Evolutionary conservation across 2,888 invertebrate genomes (phyloP).

Genomic region (Tubulanus polymorphus): DNA sequence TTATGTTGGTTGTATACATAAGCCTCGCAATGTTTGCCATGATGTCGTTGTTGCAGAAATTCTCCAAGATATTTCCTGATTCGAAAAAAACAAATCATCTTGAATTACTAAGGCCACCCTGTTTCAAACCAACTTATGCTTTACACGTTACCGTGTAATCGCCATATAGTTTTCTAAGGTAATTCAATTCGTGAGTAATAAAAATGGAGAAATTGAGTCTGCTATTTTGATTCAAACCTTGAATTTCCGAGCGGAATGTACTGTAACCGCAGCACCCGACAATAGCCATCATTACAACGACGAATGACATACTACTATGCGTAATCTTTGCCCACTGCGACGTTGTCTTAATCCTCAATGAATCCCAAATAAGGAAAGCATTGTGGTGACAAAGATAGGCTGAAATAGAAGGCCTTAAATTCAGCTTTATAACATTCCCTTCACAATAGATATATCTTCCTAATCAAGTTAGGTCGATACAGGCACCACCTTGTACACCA

Average conservation of each 20-base stretch:
- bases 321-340: background rate
- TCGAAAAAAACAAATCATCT: background rate
- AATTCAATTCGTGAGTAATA: too few relatives aligned
- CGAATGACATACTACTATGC: background rate
- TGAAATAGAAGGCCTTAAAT: background rate
- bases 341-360: background rate
- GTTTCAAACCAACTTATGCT: too few relatives aligned
- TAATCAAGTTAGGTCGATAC: too few relatives aligned
- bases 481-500: too few relatives aligned
- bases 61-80: constrained; percentile 67
- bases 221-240: too few relatives aligned
- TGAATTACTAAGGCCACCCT: too few relatives aligned
- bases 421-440: too few relatives aligned
- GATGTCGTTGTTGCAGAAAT: constrained; percentile 77
- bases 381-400: background rate
- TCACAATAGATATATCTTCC: too few relatives aligned
- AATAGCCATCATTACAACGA: background rate
- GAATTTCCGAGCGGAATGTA: background rate
- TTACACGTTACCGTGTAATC: too few relatives aligned
- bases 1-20: constrained; percentile 70
- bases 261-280: background rate
- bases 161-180: too few relatives aligned
- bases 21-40: constrained; percentile 72
- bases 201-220: too few relatives aligned
- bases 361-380: background rate